Evolutionary conservation across 2,113 vertebrate genomes (phyloP), one percentile per base, ranked within the genome.

Genomic region (Setophaga coronata): DNA sequence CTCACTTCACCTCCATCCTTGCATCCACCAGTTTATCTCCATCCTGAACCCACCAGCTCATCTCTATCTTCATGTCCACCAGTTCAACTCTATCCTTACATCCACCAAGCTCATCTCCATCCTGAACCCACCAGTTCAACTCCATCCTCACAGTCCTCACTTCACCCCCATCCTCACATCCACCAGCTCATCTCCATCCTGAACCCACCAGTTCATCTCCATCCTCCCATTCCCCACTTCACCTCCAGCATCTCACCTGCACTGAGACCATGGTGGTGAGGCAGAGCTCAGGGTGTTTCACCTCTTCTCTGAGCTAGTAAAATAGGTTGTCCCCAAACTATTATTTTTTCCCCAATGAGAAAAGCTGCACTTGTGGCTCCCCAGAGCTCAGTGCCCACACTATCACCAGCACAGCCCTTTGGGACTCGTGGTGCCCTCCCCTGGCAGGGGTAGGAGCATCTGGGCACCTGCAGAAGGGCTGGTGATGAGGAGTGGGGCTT

Each of bases 61-160:
- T 1, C 19, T 5, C 45, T 19, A 45, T 20, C 43, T 2, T 51
- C 8, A 2, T 60, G 25, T 1, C 12, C 53, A 54, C 5, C 11
- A 54, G 29, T 1, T 60, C 28, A 18, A 0, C 7, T 50, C 20
- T 28, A 12, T 20, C 36, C 34, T 50, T 6, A 19, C 20, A 24
- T 0, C 2, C 23, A 4, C 8, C 48, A 54, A 54, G 36, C 0
- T 36, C 66, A 36, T 0, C 47, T 25, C 10, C n/a, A 58, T 36
- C 23, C 74, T 14, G 53, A 0, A 7, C 5, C 42, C 38, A 23
- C 29, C 45, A 70, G 7, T 23, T 23, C 45, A 47, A 4, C 47
- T 47, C 47, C 47, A 48, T 47, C 47, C 3, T 24, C 6, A 48
- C 2, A 29, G 7, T 18, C 42, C 16, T 8, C 43, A 18, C 3